phyloP scores from a whole-genome alignment of 2,797 vertebrate species.

The Syngnathus rostellatus region DNA sequence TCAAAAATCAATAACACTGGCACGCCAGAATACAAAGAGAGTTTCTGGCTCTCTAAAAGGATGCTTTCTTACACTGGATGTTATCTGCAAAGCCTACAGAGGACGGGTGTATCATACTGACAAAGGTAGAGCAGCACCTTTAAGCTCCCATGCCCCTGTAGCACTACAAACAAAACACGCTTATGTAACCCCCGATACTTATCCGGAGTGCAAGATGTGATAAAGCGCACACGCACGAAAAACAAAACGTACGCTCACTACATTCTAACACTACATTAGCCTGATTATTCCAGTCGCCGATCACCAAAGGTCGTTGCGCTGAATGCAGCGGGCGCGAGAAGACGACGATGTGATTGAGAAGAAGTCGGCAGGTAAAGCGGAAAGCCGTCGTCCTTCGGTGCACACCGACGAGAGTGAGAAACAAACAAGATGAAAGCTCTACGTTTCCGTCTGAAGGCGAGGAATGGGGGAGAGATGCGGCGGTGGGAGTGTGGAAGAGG shows the following conservation, averaged over 20 bases:
- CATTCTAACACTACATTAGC: constrained; percentile 39
- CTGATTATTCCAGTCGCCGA: constrained; percentile 3
- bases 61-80: not conserved
- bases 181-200: not conserved
- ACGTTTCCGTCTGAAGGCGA: constrained; percentile 9
- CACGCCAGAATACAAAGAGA: not conserved
- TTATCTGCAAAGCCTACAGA: not conserved
- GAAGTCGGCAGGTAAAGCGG: not conserved
- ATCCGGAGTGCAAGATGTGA: not conserved
- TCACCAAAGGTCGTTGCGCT: not conserved
- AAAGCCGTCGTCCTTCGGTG: constrained; percentile 3
- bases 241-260: not conserved
- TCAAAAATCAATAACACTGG: not conserved
- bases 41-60: not conserved
- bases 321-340: not conserved
- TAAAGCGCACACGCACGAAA: not conserved
- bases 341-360: not conserved
- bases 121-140: not conserved
- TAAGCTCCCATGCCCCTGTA: not conserved
- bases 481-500: constrained; percentile 38
- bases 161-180: not conserved
- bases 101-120: not conserved
- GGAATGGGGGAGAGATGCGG: constrained; percentile 18
- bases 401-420: constrained; percentile 8
- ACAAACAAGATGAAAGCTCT: constrained; percentile 18